Evolutionary conservation across 2,888 invertebrate genomes (phyloP).

Genomic region (Tetragnatha montana): DNA sequence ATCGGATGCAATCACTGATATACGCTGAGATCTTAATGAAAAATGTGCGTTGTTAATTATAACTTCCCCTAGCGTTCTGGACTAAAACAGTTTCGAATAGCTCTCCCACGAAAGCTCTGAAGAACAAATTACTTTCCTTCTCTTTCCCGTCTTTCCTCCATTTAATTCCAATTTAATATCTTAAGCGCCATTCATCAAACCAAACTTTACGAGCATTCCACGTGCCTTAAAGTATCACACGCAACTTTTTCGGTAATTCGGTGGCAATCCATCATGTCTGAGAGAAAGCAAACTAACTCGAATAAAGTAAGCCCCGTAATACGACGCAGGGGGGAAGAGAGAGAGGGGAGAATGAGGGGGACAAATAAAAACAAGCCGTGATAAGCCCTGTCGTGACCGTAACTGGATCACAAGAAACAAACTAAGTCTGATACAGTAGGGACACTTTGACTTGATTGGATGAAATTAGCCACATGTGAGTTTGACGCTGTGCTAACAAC

Average conservation of each 20-base stretch:
- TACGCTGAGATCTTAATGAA: too few relatives aligned
- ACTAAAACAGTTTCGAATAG: too few relatives aligned
- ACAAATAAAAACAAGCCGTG: conserved; percentile 31
- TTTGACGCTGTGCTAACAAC: conserved; percentile 50
- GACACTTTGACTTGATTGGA: conserved; percentile 55
- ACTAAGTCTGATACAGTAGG: conserved; percentile 10
- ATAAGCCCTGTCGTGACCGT: conserved; percentile 41
- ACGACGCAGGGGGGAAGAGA: conserved; percentile 6
- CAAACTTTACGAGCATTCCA: background rate
- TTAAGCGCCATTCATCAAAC: background rate
- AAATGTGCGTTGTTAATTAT: too few relatives aligned
- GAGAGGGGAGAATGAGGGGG: background rate
- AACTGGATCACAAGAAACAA: conserved; percentile 29
- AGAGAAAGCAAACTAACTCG: background rate
- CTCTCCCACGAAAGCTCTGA: too few relatives aligned
- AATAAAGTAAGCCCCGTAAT: conserved; percentile 14
- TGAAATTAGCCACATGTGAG: conserved; percentile 52
- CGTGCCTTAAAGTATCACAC: background rate
- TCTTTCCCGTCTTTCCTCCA: background rate
- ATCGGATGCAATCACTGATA: too few relatives aligned
- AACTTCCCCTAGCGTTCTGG: too few relatives aligned
- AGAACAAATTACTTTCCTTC: background rate
- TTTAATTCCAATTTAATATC: background rate
- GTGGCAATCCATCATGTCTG: conserved; percentile 5
- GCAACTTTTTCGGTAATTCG: background rate